Percentiles rank a stretch among this genome's conserved stretches.
phyloP scores from a whole-genome alignment of 2,113 vertebrate genomes.

The Pituophis catenifer region DNA sequence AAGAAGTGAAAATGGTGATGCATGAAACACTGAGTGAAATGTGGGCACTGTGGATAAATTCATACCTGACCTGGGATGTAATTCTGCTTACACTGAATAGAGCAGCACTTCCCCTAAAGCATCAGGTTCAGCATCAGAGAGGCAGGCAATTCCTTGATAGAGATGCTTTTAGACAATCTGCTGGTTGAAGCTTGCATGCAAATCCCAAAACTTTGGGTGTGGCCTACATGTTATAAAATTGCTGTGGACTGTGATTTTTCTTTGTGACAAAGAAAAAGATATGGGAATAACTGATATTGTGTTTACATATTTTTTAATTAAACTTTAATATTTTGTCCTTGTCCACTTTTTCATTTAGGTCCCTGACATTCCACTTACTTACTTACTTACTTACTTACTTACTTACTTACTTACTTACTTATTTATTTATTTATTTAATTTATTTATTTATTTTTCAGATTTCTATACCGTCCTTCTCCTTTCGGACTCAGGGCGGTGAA shows the following conservation, averaged over 20 bases:
- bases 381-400: accelerated
- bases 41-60: neutral
- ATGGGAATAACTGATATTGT: neutral
- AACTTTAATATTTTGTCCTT: neutral
- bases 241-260: neutral
- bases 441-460: too few relatives aligned
- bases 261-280: neutral
- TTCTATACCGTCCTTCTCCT: too few relatives aligned
- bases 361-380: neutral
- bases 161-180: neutral
- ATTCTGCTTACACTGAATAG: neutral
- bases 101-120: neutral
- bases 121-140: neutral
- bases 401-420: accelerated
- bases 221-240: neutral
- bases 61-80: neutral
- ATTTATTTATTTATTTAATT: too few relatives aligned
- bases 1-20: neutral
- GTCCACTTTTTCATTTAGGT: neutral
- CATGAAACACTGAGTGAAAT: neutral
- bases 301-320: neutral
- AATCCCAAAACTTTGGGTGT: neutral
- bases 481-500: too few relatives aligned
- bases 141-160: neutral
- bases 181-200: neutral